These are phyloP conservation scores for Temnothorax nylanderi DNA, from an alignment of 1,140 invertebrate genomes.

Conservation along the genomic window DNA sequence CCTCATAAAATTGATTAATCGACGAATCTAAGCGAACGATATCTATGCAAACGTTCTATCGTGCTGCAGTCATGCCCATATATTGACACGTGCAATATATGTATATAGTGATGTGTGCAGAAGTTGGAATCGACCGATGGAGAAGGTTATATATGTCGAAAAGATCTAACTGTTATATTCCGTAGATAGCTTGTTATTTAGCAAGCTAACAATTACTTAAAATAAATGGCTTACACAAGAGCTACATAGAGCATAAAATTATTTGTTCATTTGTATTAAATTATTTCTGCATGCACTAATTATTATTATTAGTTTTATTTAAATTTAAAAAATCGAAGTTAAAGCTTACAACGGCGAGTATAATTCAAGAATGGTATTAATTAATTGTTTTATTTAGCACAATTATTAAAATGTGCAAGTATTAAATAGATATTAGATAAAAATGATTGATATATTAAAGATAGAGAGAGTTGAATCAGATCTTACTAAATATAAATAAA, in stretches of 20 bases:
- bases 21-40: neutral
- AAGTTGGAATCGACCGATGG: neutral
- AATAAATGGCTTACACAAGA: neutral
- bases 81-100: neutral
- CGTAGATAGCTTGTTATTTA: neutral
- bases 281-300: neutral
- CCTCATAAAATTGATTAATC: conserved; percentile 25
- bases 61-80: neutral
- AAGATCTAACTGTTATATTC: neutral
- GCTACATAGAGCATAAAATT: neutral
- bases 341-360: neutral
- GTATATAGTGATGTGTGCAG: neutral
- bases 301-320: neutral
- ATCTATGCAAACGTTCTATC: conserved; percentile 24
- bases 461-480: neutral
- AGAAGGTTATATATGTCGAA: neutral
- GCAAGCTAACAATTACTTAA: neutral
- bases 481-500: neutral
- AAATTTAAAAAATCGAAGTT: neutral
- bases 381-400: neutral
- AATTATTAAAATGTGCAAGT: neutral
- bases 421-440: neutral
- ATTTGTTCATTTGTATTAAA: neutral
- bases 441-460: neutral
- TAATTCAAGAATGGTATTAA: neutral